Base-by-base conservation (phyloP, 53 echinoderm and acorn worm species). In the Paracentrotus lividus region DNA sequence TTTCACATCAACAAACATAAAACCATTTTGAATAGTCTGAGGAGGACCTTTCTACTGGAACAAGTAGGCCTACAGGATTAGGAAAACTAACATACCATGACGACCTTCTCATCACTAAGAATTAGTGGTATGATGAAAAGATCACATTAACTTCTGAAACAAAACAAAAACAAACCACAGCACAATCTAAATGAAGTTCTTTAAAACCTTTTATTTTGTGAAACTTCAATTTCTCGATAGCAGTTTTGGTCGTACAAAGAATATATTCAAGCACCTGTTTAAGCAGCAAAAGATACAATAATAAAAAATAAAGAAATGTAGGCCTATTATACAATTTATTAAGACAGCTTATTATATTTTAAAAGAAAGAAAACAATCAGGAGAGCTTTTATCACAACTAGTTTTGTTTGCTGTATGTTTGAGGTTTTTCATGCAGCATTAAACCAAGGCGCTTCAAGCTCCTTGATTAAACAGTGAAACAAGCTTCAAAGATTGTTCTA, bases 121-220 rank as follows among this genome's bases (percentile, higher is more conserved):
- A n/a, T n/a, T n/a, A n/a, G n/a, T n/a, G n/a, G n/a, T n/a, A n/a
- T n/a, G n/a, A n/a, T n/a, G n/a, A n/a, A n/a, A n/a, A n/a, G n/a
- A n/a, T n/a, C n/a, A n/a, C n/a, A n/a, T n/a, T n/a, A n/a, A n/a
- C n/a, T n/a, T n/a, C n/a, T n/a, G n/a, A n/a, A n/a, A n/a, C n/a
- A n/a, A n/a, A n/a, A n/a, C n/a, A n/a, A n/a, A 40, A 72, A 72
- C 5, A 40, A 40, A 72, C 3, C 32, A 20, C 20, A 72, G 5
- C n/a, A 47, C 45, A 78, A 40, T 49, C 10, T 8, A 45, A 45
- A 8, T 81, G 42, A n/a, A 47, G 81, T 45, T 81, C 27, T 49
- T 81, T 81, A 12, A 47, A 81, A 81, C 26, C n/a, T 47, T 81
- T 81, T 81, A 81, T 81, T 81, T 81, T 24, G 81, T 81, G 81